Base-by-base conservation (phyloP, 2,888 invertebrate species). In the Xestia sexstrigata region DNA sequence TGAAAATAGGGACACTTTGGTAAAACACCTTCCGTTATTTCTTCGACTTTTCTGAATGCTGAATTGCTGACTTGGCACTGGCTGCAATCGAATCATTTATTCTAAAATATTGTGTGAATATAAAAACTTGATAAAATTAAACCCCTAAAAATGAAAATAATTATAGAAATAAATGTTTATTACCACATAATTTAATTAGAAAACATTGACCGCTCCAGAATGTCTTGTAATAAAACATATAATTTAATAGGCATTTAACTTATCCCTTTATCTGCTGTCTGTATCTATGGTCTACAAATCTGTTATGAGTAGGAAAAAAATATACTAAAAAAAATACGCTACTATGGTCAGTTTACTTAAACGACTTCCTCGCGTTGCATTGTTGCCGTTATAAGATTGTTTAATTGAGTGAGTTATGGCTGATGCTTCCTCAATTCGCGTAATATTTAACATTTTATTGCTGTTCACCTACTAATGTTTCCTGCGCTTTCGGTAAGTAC, bases 371-470 rank as follows among this genome's bases (percentile, higher is more conserved):
- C 71, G 78, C 82, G 74, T 88, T 89, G 88, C 90, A 87, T 82
- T 88, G 82, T 87, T 80, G 82, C 88, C 85, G 86, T 89, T 89
- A 88, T 89, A 88, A 89, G 85, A 90, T 91, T 89, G 89, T 90
- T 91, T 90, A 88, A 92, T 91, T 89, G 89, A 91, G 86, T 91
- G 90, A 90, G 86, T 91, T 91, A 92, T 90, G 87, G 78, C 77
- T 78, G 84, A 90, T 89, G 90, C 90, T 93, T 92, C 92, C 93
- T 90, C 88, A 85, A 89, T 91, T 91, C 91, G 90, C 91, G 90
- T 89, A 82, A 86, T 92, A 89, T 89, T 90, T 89, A 87, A 88
- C 88, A 88, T 90, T 92, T 90, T 90, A 92, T 90, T 88, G 85
- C 84, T 80, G 79, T 79, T 82, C 81, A 84, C 86, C 84, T 86